These are phyloP conservation scores for Agrochola circellaris DNA, from an alignment of 2,888 invertebrate species.

Conservation along the genomic window DNA sequence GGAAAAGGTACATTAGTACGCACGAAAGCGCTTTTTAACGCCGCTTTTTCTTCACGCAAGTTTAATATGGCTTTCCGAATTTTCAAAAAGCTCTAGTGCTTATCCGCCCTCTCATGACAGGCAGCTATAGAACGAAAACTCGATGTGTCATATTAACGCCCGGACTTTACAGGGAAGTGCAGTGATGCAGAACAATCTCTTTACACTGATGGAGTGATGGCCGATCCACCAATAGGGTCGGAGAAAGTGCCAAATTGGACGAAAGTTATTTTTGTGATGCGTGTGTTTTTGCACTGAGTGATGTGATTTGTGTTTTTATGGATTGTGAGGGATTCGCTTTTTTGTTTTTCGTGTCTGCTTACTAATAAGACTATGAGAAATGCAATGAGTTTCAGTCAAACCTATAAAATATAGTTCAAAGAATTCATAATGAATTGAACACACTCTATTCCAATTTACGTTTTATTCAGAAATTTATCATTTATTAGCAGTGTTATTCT, in stretches of 20 bases:
- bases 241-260: conserved; percentile 72
- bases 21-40: not conserved
- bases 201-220: conserved; percentile 63
- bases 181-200: conserved; percentile 62
- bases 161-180: conserved; percentile 30
- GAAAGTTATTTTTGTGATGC: conserved; percentile 52
- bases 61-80: too few relatives aligned
- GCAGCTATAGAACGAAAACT: not conserved
- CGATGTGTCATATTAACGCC: conserved; percentile 20
- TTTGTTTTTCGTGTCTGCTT: not conserved
- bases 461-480: not conserved
- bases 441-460: too few relatives aligned
- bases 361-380: not conserved
- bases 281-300: conserved; percentile 35
- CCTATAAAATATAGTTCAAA: not conserved
- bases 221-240: conserved; percentile 66
- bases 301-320: conserved; percentile 2
- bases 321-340: not conserved
- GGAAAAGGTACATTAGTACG: not conserved
- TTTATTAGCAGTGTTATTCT: conserved; percentile 33
- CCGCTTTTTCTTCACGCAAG: not conserved
- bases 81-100: not conserved
- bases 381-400: not conserved
- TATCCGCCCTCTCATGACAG: not conserved
- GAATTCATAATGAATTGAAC: not conserved